These are phyloP conservation scores for Peromyscus polionotus DNA, from an alignment of 2,113 vertebrate genomes.

Conservation along the genomic window DNA sequence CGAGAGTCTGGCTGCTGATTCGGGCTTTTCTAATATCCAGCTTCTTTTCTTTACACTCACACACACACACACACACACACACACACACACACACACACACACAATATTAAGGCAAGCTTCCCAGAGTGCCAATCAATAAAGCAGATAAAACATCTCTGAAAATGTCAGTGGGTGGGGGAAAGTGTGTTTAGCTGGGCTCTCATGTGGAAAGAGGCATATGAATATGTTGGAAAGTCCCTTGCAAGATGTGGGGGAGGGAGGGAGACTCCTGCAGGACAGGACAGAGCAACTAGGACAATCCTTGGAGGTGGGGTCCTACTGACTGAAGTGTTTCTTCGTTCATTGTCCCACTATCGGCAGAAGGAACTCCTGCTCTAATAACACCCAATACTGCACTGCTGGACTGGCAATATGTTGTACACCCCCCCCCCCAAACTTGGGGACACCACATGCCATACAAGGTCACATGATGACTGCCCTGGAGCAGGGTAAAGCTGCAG, in stretches of 20 bases:
- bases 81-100: slow-evolving; percentile 58
- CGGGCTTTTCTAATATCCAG: slow-evolving; percentile 22
- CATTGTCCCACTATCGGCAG: no score
- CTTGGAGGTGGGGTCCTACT: neutral
- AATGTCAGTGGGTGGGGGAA: slow-evolving; percentile 60
- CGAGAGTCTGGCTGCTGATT: neutral
- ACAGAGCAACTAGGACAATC: neutral
- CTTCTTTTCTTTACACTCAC: slow-evolving; percentile 27
- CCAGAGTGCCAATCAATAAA: slow-evolving; percentile 67
- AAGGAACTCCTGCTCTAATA: neutral
- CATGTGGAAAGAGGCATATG: neutral
- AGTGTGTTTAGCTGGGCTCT: slow-evolving; percentile 26
- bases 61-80: slow-evolving; percentile 29
- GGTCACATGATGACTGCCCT: no score
- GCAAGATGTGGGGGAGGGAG: neutral
- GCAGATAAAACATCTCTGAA: slow-evolving; percentile 65
- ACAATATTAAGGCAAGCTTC: slow-evolving; percentile 58
- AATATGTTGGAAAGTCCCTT: slow-evolving; percentile 1
- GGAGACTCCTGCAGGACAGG: neutral
- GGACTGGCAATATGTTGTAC: neutral
- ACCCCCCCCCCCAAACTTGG: neutral
- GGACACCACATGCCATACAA: rapidly evolving
- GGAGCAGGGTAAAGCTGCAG: neutral
- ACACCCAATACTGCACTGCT: neutral
- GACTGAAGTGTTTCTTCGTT: neutral